These are phyloP conservation scores for Eupleurogrammus muticus DNA, from an alignment of 2,797 vertebrate genomes.

Conservation along the genomic window DNA sequence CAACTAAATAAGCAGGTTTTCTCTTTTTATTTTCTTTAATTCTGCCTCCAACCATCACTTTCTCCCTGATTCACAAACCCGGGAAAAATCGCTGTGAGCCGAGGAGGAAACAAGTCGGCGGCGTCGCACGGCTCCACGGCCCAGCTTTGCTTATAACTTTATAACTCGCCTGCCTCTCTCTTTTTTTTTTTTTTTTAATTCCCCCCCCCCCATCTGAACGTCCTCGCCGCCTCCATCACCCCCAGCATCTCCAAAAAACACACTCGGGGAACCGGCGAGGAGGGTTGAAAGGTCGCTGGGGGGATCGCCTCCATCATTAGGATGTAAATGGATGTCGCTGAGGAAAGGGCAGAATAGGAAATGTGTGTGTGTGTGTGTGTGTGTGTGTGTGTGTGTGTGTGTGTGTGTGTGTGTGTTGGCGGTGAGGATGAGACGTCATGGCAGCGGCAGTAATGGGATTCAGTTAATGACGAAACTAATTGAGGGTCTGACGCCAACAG, in stretches of 20 bases:
- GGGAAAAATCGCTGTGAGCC: no score
- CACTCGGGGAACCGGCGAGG: constrained; percentile 8
- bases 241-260: constrained; percentile 15
- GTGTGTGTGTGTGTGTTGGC: constrained; percentile 22
- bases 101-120: constrained; percentile 58
- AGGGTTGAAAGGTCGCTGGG: constrained; percentile 61
- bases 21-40: no score
- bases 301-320: constrained; percentile 66
- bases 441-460: constrained; percentile 67
- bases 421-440: constrained; percentile 42
- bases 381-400: constrained; percentile 4
- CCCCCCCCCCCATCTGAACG: no score
- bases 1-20: no score
- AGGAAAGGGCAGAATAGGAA: constrained; percentile 39
- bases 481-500: constrained; percentile 61
- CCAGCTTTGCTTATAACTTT: constrained; percentile 53
- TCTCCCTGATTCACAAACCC: no score
- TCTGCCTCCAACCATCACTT: no score
- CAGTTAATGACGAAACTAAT: constrained; percentile 77
- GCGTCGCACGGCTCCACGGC: constrained; percentile 28
- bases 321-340: constrained; percentile 69
- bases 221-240: constrained; percentile 49
- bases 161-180: constrained; percentile 36
- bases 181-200: constrained; percentile 36
- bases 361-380: constrained; percentile 14